Evolutionary conservation across 1,140 invertebrate species (phyloP).

Genomic region (Magallana ariakensis): DNA sequence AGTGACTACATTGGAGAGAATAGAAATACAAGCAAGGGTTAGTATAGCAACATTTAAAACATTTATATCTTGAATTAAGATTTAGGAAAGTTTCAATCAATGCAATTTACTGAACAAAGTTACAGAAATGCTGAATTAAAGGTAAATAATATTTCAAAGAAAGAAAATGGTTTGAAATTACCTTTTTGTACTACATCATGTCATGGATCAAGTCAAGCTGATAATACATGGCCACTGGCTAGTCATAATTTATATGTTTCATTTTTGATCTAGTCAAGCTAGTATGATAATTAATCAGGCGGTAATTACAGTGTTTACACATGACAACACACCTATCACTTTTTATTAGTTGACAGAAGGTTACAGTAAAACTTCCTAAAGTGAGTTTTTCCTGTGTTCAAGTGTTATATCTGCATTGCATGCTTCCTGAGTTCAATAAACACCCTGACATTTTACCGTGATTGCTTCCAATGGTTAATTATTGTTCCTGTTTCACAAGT

Average conservation of each 20-base stretch:
- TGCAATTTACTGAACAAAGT: no score
- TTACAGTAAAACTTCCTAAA: not conserved
- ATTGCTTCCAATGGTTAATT: no score
- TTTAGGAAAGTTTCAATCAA: no score
- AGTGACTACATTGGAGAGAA: slow-evolving; percentile 14
- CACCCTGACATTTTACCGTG: no score
- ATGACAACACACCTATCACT: slow-evolving; percentile 11
- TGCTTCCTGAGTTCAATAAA: not conserved
- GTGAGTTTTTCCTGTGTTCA: slow-evolving; percentile 28
- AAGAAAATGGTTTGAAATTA: no score
- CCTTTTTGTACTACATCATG: no score
- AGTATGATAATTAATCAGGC: slow-evolving; percentile 17
- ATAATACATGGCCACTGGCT: slow-evolving; percentile 5
- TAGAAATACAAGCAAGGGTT: slow-evolving; percentile 22
- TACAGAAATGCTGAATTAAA: no score
- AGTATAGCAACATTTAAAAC: not conserved
- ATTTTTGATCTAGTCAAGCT: not conserved
- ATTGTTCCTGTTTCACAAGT: no score
- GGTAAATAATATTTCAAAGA: no score
- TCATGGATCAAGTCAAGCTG: not conserved
- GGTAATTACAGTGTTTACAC: not conserved
- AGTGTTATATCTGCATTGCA: slow-evolving; percentile 4
- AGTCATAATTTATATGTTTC: not conserved
- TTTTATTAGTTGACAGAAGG: slow-evolving; percentile 4
- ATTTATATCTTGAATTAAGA: no score